phyloP scores from a whole-genome alignment of 2,113 vertebrate species.

The Phylloscopus trochiloides region DNA sequence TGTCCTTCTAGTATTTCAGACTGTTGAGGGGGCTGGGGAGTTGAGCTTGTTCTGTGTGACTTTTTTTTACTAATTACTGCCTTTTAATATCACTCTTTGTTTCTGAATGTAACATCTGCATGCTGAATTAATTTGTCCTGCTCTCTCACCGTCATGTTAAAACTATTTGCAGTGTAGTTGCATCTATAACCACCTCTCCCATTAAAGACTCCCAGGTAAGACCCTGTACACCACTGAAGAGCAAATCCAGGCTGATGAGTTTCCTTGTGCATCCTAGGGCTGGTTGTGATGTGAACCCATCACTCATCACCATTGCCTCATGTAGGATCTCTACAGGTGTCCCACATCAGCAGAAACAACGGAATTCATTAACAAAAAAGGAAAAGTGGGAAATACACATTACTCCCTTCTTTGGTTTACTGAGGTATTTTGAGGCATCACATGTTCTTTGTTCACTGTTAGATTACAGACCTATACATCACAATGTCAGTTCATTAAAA shows the following conservation, averaged over 20 bases:
- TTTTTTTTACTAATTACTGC: background rate
- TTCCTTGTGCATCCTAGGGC: background rate
- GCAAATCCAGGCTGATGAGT: background rate
- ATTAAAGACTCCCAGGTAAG: background rate
- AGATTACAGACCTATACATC: background rate
- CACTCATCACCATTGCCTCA: background rate
- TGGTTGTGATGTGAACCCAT: background rate
- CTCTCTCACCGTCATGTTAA: background rate
- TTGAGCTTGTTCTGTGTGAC: background rate
- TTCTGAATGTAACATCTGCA: background rate
- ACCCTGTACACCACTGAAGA: background rate
- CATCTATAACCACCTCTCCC: background rate
- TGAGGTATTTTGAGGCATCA: background rate
- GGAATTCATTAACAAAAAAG: background rate
- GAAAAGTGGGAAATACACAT: background rate
- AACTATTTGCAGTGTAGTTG: background rate
- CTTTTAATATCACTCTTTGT: background rate
- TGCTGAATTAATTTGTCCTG: background rate
- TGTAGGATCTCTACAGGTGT: background rate
- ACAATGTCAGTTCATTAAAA: background rate
- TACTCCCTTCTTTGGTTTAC: background rate
- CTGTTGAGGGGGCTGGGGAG: accelerated
- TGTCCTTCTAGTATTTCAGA: background rate
- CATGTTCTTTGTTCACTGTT: background rate
- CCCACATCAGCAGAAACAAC: background rate